Evolutionary conservation across 2,888 invertebrate genomes (phyloP).

Genomic region (Tenthredo amoena): DNA sequence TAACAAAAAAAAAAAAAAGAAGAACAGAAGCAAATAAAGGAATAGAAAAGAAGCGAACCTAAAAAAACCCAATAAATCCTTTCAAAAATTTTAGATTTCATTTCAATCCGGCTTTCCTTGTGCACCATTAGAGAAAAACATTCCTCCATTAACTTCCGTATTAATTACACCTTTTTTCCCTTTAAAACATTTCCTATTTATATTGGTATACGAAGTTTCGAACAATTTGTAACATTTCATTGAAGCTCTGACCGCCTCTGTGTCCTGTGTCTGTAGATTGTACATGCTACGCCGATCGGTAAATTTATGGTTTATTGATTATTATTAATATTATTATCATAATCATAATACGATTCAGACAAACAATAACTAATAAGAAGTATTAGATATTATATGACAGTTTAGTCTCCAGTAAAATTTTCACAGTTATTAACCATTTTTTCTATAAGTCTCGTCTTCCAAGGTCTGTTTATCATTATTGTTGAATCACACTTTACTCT

Average conservation of each 20-base stretch:
- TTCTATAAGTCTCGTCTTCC: neutral
- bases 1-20: conserved; percentile 65
- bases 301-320: conserved; percentile 34
- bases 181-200: conserved; percentile 12
- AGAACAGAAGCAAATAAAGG: conserved; percentile 62
- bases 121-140: conserved; percentile 56
- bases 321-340: neutral
- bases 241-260: conserved; percentile 53
- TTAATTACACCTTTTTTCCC: conserved; percentile 59
- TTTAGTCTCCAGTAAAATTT: neutral
- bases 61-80: conserved; percentile 66
- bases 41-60: conserved; percentile 62
- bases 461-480: neutral
- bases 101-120: conserved; percentile 58
- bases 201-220: conserved; percentile 32
- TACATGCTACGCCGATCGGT: conserved; percentile 43
- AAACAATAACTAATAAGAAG: neutral
- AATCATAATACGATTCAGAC: conserved; percentile 1
- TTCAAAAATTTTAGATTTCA: conserved; percentile 63
- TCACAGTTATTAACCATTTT: neutral
- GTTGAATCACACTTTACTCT: conserved; percentile 12
- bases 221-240: conserved; percentile 33
- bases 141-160: conserved; percentile 57
- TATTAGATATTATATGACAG: neutral
- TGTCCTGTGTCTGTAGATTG: conserved; percentile 53